These are phyloP conservation scores for Bombyx huttoni DNA, from an alignment of 2,888 invertebrate species.

Conservation along the genomic window DNA sequence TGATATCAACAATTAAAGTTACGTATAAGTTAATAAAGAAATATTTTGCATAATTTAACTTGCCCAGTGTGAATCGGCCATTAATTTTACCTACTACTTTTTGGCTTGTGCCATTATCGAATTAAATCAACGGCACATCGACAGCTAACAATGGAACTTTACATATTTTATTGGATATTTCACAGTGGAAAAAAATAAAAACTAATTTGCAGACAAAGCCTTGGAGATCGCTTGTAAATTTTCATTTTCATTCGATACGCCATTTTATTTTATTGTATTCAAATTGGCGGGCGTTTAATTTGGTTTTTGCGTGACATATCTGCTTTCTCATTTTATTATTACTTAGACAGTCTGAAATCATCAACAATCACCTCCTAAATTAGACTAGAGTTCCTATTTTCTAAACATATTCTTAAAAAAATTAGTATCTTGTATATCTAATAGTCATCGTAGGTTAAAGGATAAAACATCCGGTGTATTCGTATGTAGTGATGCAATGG, in stretches of 20 bases:
- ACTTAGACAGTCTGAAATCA: neutral
- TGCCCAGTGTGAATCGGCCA: too few relatives aligned
- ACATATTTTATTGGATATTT: conserved; percentile 5
- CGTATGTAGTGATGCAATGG: too few relatives aligned
- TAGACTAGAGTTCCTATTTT: too few relatives aligned
- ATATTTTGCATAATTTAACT: too few relatives aligned
- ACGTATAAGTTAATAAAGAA: too few relatives aligned
- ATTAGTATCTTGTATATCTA: too few relatives aligned
- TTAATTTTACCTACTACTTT: too few relatives aligned
- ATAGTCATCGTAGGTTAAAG: too few relatives aligned
- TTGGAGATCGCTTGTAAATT: neutral
- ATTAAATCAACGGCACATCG: neutral
- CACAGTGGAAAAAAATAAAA: neutral
- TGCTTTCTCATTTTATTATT: neutral
- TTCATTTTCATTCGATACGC: neutral
- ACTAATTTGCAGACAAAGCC: conserved; percentile 6
- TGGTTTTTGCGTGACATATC: neutral
- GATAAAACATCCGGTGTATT: too few relatives aligned
- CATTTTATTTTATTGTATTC: neutral
- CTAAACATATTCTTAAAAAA: too few relatives aligned
- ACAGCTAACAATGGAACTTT: conserved; percentile 1
- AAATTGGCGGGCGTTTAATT: neutral
- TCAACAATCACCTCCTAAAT: neutral
- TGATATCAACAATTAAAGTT: too few relatives aligned
- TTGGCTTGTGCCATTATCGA: neutral